These are phyloP conservation scores for Stenurella melanura DNA, from an alignment of 2,888 invertebrate genomes.

Conservation along the genomic window DNA sequence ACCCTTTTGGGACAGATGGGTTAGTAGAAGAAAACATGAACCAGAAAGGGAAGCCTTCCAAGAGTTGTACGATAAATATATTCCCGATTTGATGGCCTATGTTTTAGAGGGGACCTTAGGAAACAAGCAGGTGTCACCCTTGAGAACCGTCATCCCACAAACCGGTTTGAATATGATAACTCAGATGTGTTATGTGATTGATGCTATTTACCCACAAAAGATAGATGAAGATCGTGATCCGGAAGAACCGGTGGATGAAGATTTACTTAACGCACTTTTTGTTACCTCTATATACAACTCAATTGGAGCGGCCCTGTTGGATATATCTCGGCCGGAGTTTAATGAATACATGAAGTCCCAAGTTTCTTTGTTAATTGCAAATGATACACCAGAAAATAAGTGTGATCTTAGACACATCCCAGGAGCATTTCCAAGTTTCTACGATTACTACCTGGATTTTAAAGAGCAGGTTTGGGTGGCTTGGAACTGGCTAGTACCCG, in stretches of 20 bases:
- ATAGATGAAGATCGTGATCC: slow-evolving; percentile 73
- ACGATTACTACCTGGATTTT: slow-evolving; percentile 87
- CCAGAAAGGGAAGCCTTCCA: slow-evolving; percentile 72
- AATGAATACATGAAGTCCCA: slow-evolving; percentile 84
- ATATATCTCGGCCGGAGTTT: slow-evolving; percentile 81
- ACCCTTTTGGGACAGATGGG: slow-evolving; percentile 88
- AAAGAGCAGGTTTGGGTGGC: slow-evolving; percentile 84
- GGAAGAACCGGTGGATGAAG: slow-evolving; percentile 74
- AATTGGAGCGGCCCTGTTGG: slow-evolving; percentile 86
- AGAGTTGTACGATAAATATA: slow-evolving; percentile 84
- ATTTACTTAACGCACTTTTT: slow-evolving; percentile 83
- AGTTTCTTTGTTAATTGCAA: slow-evolving; percentile 79
- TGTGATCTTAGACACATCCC: slow-evolving; percentile 86
- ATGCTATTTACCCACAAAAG: slow-evolving; percentile 78
- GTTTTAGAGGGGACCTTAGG: slow-evolving; percentile 85
- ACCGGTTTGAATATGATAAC: slow-evolving; percentile 91
- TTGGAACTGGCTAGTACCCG: slow-evolving; percentile 88
- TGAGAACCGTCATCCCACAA: slow-evolving; percentile 88
- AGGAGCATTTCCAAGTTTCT: slow-evolving; percentile 81
- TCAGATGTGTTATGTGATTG: slow-evolving; percentile 88
- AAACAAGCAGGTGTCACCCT: slow-evolving; percentile 78
- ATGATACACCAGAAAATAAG: slow-evolving; percentile 79
- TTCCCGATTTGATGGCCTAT: slow-evolving; percentile 82
- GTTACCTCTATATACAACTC: slow-evolving; percentile 88
- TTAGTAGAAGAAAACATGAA: slow-evolving; percentile 75